phyloP scores from a whole-genome alignment of 2,113 vertebrate genomes.

The Podilymbus podiceps region DNA sequence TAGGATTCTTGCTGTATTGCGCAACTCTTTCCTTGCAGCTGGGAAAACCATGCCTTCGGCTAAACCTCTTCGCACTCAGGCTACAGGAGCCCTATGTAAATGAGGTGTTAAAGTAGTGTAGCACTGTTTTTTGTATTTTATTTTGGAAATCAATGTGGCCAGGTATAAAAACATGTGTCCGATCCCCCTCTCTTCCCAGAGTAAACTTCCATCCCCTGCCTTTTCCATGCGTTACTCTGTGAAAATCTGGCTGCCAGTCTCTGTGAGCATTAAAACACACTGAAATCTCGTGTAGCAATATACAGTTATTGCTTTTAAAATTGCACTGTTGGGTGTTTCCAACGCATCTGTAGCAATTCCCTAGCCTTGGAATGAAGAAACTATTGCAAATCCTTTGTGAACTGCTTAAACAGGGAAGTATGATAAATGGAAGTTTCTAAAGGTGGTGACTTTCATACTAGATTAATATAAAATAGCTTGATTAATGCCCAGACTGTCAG shows the following conservation, averaged over 20 bases:
- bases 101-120: background rate
- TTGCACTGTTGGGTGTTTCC: background rate
- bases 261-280: background rate
- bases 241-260: background rate
- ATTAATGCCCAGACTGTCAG: background rate
- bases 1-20: background rate
- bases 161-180: background rate
- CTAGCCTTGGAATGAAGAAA: background rate
- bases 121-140: background rate
- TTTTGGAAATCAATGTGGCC: background rate
- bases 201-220: background rate
- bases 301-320: background rate
- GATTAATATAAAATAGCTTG: background rate
- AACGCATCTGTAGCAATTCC: background rate
- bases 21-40: background rate
- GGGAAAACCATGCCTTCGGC: background rate
- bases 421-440: background rate
- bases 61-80: background rate
- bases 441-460: background rate
- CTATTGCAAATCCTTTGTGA: background rate
- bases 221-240: rapidly evolving
- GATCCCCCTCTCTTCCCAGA: background rate
- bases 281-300: background rate
- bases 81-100: background rate
- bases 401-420: background rate